Conservation (phyloP, 2,888 invertebrate species). For the Tachina lurida region DNA sequence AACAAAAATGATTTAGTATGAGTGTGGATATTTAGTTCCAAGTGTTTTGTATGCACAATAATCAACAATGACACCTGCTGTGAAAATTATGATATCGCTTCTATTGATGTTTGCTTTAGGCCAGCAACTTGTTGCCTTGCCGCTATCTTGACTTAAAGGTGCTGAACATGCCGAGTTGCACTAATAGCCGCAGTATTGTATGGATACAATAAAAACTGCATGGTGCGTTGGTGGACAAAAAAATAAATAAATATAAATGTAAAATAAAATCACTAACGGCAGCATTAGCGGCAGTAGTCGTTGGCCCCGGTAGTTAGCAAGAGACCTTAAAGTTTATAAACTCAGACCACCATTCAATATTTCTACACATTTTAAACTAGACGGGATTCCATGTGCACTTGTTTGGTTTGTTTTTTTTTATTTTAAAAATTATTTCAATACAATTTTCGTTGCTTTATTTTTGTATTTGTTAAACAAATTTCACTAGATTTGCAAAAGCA, state of each 20-base stretch:
- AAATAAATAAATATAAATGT: neutral
- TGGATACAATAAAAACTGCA: constrained; percentile 53
- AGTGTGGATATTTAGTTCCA: constrained; percentile 21
- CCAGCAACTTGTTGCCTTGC: constrained; percentile 78
- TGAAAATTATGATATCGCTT: constrained; percentile 82
- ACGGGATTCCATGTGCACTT: constrained; percentile 7
- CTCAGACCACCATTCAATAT: constrained; percentile 43
- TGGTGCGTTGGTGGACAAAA: constrained; percentile 48
- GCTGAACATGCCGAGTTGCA: constrained; percentile 77
- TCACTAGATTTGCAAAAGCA: constrained; percentile 44
- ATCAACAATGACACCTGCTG: constrained; percentile 81
- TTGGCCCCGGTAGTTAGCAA: constrained; percentile 55
- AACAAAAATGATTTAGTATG: neutral
- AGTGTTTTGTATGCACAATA: constrained; percentile 75
- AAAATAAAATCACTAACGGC: constrained; percentile 33
- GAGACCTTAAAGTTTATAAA: constrained; percentile 37
- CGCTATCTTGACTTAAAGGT: constrained; percentile 77
- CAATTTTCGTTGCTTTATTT: neutral
- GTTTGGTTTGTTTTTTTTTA: neutral
- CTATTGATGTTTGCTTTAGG: constrained; percentile 76
- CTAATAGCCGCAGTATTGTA: constrained; percentile 61
- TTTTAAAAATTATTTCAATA: neutral
- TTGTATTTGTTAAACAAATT: neutral
- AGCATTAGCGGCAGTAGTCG: constrained; percentile 40
- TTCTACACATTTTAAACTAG: neutral